A percentile compares a stretch with the other conserved stretches of the same genome.
These are phyloP conservation scores for Scaptomyza montana DNA, from an alignment of 1,140 invertebrate species.

Conservation along the genomic window DNA sequence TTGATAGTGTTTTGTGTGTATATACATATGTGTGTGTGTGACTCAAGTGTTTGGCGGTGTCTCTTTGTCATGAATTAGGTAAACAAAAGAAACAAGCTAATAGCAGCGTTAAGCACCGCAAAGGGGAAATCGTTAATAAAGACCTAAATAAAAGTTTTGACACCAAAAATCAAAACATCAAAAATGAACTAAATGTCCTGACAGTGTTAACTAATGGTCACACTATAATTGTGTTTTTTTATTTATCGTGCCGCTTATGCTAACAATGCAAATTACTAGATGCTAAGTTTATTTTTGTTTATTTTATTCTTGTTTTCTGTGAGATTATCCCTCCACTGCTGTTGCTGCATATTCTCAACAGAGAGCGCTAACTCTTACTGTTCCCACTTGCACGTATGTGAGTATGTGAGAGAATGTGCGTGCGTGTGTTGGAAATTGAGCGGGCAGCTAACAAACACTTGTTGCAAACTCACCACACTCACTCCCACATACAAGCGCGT, in stretches of 20 bases:
- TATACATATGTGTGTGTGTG: constrained; percentile 24
- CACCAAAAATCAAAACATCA: neutral
- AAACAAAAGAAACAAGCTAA: constrained; percentile 75
- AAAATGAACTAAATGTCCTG: constrained; percentile 1
- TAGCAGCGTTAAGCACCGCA: constrained; percentile 39
- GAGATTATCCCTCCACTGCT: constrained; percentile 10
- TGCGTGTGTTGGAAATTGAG: constrained; percentile 42
- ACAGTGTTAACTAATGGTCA: constrained; percentile 6
- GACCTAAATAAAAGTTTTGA: constrained; percentile 13
- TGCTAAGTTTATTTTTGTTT: constrained; percentile 14
- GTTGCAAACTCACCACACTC: constrained; percentile 75
- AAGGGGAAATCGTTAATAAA: constrained; percentile 29
- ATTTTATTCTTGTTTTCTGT: constrained; percentile 13
- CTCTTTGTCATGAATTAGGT: constrained; percentile 60
- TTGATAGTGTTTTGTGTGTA: constrained; percentile 22
- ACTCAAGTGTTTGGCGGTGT: constrained; percentile 15
- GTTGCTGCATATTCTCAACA: constrained; percentile 19
- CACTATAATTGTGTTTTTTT: neutral
- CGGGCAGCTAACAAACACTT: constrained; percentile 59
- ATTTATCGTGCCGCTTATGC: neutral
- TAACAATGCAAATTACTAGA: constrained; percentile 5
- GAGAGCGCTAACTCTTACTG: constrained; percentile 28
- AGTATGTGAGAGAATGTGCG: neutral
- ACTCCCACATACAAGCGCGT: constrained; percentile 38
- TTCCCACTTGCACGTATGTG: constrained; percentile 1